Evolutionary conservation across 2,888 invertebrate species (phyloP), one percentile per base, ranked within the genome.

Genomic region (Zaprionus bogoriensis): DNA sequence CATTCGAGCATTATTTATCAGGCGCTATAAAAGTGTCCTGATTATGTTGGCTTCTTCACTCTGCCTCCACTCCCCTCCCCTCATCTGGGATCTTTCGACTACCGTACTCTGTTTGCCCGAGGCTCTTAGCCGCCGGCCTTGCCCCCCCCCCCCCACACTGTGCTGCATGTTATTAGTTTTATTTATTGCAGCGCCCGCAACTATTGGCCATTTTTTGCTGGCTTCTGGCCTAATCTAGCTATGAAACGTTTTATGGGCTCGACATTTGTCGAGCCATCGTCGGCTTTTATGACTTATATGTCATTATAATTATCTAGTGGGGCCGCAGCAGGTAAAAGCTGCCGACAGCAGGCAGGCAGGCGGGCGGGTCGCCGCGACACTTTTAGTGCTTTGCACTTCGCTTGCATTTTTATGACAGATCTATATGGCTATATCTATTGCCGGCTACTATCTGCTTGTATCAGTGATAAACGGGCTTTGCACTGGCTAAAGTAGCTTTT

Each of bases 21-120:
- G 74, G 44, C 67, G 72, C 81, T 77, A 89, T 89, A 88, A 89
- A 89, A 86, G 72, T 81, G 80, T 87, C 80, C 80, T 81, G 84
- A 87, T 88, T 86, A 89, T 77, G 74, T 53, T 57, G 44, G 54
- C 23, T 57, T 14, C 20, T n/a, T 7, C 32, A 4, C 23, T 12
- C 10, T 6, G 10, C 36, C 4, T 0, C 4, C 12, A 6, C 14
- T 7, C 19, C 20, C 22, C 22, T 36, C 27, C 14, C 10, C 9
- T n/a, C 30, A n/a, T n/a, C n/a, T n/a, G n/a, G n/a, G n/a, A n/a
- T n/a, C n/a, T n/a, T n/a, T n/a, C n/a, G n/a, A n/a, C n/a, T 41
- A 20, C 2, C 22, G 10, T 36, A 7, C 23, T 12, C 3, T 32
- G 4, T 36, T 6, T 36, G 27, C n/a, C n/a, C n/a, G n/a, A n/a